A percentile compares a stretch with the other conserved stretches of the same genome.
Evolutionary conservation across 2,113 vertebrate genomes (phyloP).

Genomic region (Hydropotes inermis): DNA sequence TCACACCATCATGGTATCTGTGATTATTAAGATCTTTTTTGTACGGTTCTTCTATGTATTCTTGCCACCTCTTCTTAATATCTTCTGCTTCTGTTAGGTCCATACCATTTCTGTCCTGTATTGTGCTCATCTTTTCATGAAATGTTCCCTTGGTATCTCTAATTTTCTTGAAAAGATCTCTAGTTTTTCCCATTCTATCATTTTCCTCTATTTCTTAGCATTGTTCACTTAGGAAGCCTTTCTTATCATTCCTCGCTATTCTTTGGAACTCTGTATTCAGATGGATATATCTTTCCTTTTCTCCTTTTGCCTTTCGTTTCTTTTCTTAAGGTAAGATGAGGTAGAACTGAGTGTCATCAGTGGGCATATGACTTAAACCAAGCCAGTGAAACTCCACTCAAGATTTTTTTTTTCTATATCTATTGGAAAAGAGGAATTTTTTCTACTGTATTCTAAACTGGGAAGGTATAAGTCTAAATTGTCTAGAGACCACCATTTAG

Average conservation of each 20-base stretch:
- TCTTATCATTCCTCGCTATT: not conserved
- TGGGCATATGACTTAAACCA: not conserved
- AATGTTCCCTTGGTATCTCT: not conserved
- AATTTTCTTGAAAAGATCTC: not conserved
- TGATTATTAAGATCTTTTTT: not conserved
- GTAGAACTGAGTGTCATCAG: not conserved
- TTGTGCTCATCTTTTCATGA: not conserved
- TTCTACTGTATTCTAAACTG: not conserved
- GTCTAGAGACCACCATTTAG: not conserved
- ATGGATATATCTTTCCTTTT: not conserved
- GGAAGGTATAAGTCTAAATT: not conserved
- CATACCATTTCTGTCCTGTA: not conserved
- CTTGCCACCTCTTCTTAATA: not conserved
- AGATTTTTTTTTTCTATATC: not conserved
- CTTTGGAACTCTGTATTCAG: not conserved
- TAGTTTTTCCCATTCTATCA: not conserved
- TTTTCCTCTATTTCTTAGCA: not conserved
- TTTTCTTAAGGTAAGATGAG: not conserved
- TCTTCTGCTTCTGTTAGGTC: not conserved
- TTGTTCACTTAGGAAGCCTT: not conserved
- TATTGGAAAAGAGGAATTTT: not conserved
- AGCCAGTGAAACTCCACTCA: not conserved
- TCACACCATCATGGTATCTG: not conserved
- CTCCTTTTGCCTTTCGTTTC: not conserved
- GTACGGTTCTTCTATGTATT: not conserved